Conservation (phyloP, 30 jellyfish, hydroid and myxozoan species). For the Morbakka virulenta region DNA sequence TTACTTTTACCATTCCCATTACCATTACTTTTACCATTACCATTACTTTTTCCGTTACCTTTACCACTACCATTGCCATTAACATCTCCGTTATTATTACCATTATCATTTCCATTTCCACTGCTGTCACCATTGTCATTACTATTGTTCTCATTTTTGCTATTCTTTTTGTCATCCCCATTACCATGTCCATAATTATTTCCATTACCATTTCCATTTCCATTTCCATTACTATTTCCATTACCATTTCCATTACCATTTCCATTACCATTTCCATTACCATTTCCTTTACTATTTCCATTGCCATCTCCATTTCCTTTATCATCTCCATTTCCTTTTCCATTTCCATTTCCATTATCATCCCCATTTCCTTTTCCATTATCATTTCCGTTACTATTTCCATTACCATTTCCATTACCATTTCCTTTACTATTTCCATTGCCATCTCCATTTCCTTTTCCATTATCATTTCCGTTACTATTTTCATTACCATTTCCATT, state of each 20-base stretch:
- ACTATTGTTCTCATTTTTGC: not conserved
- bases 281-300: not conserved
- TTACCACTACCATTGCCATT: not conserved
- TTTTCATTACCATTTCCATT: too few species aligned
- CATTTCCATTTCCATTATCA: not conserved
- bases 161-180: not conserved
- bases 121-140: not conserved
- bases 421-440: not conserved
- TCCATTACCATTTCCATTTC: not conserved
- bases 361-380: not conserved
- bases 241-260: not conserved
- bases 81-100: not conserved
- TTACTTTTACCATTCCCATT: not conserved
- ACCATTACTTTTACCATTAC: not conserved
- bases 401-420: not conserved
- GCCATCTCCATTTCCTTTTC: not conserved
- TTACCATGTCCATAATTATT: not conserved
- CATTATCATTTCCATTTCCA: not conserved
- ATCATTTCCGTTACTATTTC: not conserved
- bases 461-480: not conserved
- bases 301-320: not conserved
- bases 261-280: not conserved
- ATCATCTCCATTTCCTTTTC: not conserved
- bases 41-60: not conserved
- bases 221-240: not conserved